Base-by-base conservation (phyloP, 1,140 invertebrate genomes). In the Oedothorax gibbosus region DNA sequence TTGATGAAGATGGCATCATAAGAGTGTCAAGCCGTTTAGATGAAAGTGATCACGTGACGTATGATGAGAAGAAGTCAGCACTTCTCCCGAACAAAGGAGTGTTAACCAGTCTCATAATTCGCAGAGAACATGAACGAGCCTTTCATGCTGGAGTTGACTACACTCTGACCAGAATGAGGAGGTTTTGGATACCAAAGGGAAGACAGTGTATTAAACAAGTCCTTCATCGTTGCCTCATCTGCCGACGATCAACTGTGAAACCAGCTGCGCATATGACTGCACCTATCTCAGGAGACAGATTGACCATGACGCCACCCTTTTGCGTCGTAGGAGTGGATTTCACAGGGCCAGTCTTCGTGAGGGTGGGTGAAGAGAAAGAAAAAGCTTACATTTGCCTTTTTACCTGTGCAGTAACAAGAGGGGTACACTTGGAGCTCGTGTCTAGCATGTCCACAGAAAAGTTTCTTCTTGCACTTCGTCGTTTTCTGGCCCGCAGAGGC, bases 71-170 rank as follows among this genome's bases (percentile, higher is more conserved):
- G 35, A 62, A 62, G 57, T 6, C 18, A 62, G 18, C 12, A 62
- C 57, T 15, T 12, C 18, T 62, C 18, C 12, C 18, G 57, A 18
- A 12, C 57, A 62, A 62, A 18, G 18, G 2, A 62, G 57, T 18
- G 57, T 62, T 62, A 18, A 62, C 57, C 1, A 62, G 57, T 62
- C 57, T 62, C 57, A 62, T 62, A 62, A 62, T 62, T 18, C 57
- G 57, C 12, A 62, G 57, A 62, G 57, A 62, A 18, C 57, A 62
- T 62, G 57, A 62, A 62, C 57, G 57, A 62, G 12, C 57, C 18
- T 62, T 62, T 62, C 57, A 62, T 18, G 12, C 57, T 62, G 57
- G 57, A 62, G 57, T 62, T 62, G 57, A 62, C 57, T 62, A 62
- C n/a, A 35, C 35, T 35, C 35, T 35, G 35, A 35, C 35, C 35